These are phyloP conservation scores for Patagioenas fasciata DNA, from an alignment of 2,113 vertebrate genomes.

Conservation along the genomic window DNA sequence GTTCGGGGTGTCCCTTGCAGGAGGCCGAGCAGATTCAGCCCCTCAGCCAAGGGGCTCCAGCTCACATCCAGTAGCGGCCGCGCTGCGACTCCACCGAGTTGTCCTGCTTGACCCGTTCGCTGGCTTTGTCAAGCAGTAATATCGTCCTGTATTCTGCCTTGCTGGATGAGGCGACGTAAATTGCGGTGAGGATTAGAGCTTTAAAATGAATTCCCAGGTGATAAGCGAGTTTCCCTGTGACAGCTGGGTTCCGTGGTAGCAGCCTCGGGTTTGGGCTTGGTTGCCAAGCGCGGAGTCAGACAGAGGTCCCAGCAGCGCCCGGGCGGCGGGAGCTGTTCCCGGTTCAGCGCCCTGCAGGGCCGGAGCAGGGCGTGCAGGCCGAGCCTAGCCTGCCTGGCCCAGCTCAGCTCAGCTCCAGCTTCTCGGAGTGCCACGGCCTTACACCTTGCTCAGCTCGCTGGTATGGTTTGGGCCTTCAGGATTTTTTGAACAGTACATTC, in stretches of 20 bases:
- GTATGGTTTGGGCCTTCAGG: accelerated
- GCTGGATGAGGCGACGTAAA: neutral
- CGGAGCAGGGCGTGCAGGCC: too few species aligned
- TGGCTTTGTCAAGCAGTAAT: neutral
- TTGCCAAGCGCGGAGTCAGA: neutral
- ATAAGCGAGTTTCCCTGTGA: neutral
- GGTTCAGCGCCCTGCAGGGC: too few species aligned
- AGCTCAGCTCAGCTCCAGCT: neutral
- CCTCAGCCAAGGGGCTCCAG: neutral
- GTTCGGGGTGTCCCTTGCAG: neutral
- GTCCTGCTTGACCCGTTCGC: neutral
- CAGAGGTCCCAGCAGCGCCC: neutral
- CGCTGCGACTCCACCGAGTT: neutral
- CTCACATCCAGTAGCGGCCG: neutral
- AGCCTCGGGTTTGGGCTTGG: neutral
- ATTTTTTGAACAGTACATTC: accelerated
- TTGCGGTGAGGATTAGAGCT: neutral
- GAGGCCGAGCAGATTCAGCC: accelerated
- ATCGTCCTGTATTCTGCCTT: neutral
- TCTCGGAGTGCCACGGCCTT: neutral
- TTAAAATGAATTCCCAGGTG: neutral
- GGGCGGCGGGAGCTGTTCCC: too few species aligned
- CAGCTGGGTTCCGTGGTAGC: neutral
- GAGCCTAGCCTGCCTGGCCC: too few species aligned
- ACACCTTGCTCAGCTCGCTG: neutral